A percentile compares a stretch with the other conserved stretches of the same genome.
Conservation (phyloP, 2,888 invertebrate genomes). For the Thecophora atra region DNA sequence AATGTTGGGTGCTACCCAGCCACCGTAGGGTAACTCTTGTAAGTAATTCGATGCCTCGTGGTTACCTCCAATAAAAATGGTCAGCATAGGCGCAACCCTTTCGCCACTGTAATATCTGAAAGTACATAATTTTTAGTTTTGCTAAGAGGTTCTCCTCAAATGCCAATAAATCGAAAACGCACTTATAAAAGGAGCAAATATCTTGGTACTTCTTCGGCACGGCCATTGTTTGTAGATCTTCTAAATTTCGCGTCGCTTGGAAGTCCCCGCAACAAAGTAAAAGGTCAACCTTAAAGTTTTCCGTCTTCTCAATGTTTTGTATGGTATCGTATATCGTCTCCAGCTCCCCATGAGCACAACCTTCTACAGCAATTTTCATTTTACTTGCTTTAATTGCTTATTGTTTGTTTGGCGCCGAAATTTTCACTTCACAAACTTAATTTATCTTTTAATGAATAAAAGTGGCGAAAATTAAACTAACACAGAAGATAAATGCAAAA, state of each 20-base stretch:
- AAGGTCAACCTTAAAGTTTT: conserved; percentile 82
- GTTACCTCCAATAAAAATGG: conserved; percentile 97
- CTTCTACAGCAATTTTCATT: conserved; percentile 95
- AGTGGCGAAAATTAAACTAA: too few relatives aligned
- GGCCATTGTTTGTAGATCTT: conserved; percentile 93
- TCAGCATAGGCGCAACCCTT: conserved; percentile 87
- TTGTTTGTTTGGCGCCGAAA: conserved; percentile 31
- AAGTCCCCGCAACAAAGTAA: conserved; percentile 98
- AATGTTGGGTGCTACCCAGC: conserved; percentile 98
- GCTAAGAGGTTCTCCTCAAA: neutral
- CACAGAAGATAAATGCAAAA: too few relatives aligned
- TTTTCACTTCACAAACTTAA: too few relatives aligned
- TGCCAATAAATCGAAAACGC: conserved; percentile 54
- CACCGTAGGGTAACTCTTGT: conserved; percentile 95
- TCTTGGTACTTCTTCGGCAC: conserved; percentile 90
- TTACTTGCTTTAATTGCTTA: too few relatives aligned
- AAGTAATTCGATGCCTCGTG: conserved; percentile 98
- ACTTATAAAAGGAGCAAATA: conserved; percentile 95
- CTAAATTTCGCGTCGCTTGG: conserved; percentile 90
- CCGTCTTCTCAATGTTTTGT: conserved; percentile 77
- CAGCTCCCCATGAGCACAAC: conserved; percentile 97
- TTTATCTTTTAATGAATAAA: too few relatives aligned
- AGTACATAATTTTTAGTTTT: conserved; percentile 25
- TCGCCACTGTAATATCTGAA: conserved; percentile 92
- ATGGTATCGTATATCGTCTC: conserved; percentile 94